Evolutionary conservation across 2,797 vertebrate genomes (phyloP), one percentile per base, ranked within the genome.

Genomic region (Lindbergichthys nudifrons): DNA sequence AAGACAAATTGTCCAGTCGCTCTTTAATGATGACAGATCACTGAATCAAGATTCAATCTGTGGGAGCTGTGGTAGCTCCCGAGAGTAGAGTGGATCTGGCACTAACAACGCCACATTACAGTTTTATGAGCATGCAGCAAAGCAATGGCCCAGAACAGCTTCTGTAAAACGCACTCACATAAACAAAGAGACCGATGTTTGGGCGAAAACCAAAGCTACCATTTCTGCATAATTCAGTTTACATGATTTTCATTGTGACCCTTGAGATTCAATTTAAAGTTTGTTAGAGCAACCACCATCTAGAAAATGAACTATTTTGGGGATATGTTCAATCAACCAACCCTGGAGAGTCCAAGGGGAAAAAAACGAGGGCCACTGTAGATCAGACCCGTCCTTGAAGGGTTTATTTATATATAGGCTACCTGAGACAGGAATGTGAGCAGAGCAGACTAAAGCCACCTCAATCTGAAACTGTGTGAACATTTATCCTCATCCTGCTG

Each of bases 361-460:
- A 51, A 50, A 21, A 19, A 83, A n/a, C 76, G 62, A 80, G 50
- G 77, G 70, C 61, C 43, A 68, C 69, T 87, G 90, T 89, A 86
- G 86, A 93, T 88, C 82, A 73, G 73, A 83, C 45, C 41, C 5
- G 81, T 85, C 90, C 87, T 92, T 90, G 84, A 89, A 82, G 57
- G 72, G 73, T 85, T 85, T 86, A 84, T 87, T 90, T 93, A 89
- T 93, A 84, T 84, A 84, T 84, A 79, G 85, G 73, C 81, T 85
- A 87, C 81, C 76, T 85, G 82, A 87, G 78, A 87, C 64, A 74
- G 62, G 65, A 92, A 90, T 75, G 80, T 70, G 82, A 91, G 73
- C 84, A 84, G 54, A 82, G 57, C 62, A 79, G 65, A 64, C 58
- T 72, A 71, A 72, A 81, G 54, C 74, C 66, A 66, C 53, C 52